A percentile compares a stretch with the other conserved stretches of the same genome.
These are phyloP conservation scores for Tenthredo amoena DNA, from an alignment of 2,888 invertebrate species.

Conservation along the genomic window DNA sequence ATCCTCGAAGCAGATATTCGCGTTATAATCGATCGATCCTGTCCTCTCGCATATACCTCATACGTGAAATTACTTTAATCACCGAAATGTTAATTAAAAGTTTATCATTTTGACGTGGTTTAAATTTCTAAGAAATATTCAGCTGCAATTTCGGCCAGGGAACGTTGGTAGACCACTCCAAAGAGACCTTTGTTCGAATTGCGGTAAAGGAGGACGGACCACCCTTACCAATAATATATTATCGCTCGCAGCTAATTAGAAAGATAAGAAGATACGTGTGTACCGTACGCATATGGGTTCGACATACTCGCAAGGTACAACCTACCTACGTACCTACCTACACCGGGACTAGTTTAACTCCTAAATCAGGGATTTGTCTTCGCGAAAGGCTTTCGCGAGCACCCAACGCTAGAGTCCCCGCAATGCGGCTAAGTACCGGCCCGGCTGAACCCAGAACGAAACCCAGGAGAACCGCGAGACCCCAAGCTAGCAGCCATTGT, in stretches of 20 bases:
- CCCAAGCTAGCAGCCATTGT: conserved; percentile 64
- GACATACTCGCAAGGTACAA: neutral
- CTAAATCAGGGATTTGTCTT: conserved; percentile 69
- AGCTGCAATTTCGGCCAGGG: neutral
- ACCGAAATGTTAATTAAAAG: neutral
- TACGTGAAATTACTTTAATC: neutral
- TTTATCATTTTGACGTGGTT: neutral
- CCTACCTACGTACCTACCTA: neutral
- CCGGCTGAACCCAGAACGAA: conserved; percentile 59
- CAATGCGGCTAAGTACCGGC: conserved; percentile 73
- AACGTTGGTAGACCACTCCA: neutral
- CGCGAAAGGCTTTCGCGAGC: conserved; percentile 53
- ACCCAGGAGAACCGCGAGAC: conserved; percentile 63
- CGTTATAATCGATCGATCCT: neutral
- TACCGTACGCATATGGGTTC: conserved; percentile 33
- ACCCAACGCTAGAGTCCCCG: conserved; percentile 63
- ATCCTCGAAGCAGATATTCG: neutral
- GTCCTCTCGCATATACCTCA: neutral
- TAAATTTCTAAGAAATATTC: neutral
- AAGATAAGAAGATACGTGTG: conserved; percentile 47
- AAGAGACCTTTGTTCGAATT: neutral
- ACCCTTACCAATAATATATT: conserved; percentile 42
- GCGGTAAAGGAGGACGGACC: neutral
- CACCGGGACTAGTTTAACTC: conserved; percentile 41
- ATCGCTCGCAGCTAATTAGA: conserved; percentile 50